phyloP scores from a whole-genome alignment of 2,888 invertebrate genomes.

The Andrena hattorfiana region DNA sequence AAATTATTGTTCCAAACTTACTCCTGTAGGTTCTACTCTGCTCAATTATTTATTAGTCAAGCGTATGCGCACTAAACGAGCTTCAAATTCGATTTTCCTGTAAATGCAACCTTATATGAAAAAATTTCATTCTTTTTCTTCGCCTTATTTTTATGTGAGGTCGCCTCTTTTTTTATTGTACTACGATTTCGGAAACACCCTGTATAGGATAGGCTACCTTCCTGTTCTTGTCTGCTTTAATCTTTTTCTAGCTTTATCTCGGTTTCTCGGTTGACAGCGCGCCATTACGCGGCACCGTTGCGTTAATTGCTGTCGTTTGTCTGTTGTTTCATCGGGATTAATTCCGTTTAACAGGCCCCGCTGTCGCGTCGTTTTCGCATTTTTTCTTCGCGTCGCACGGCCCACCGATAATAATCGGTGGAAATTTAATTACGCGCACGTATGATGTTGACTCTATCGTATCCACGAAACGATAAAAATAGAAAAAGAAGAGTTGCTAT shows the following conservation, averaged over 20 bases:
- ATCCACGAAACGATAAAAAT: too few species aligned
- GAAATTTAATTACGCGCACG: not conserved
- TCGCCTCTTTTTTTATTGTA: too few species aligned
- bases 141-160: too few species aligned
- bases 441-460: not conserved
- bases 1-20: too few species aligned
- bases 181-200: too few species aligned
- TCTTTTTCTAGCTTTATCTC: constrained; percentile 44
- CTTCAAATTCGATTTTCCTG: too few species aligned
- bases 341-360: not conserved
- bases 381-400: not conserved
- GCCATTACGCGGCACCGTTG: constrained; percentile 24
- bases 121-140: too few species aligned
- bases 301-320: constrained; percentile 17
- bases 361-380: not conserved
- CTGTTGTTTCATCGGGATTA: constrained; percentile 8
- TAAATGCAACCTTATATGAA: too few species aligned
- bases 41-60: too few species aligned
- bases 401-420: not conserved
- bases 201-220: constrained; percentile 38
- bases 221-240: constrained; percentile 46
- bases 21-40: too few species aligned
- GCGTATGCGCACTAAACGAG: too few species aligned
- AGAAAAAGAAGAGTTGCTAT: too few species aligned
- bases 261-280: constrained; percentile 40